These are phyloP conservation scores for Pyrocephalus nanus DNA, from an alignment of 2,797 vertebrate species.

Conservation along the genomic window DNA sequence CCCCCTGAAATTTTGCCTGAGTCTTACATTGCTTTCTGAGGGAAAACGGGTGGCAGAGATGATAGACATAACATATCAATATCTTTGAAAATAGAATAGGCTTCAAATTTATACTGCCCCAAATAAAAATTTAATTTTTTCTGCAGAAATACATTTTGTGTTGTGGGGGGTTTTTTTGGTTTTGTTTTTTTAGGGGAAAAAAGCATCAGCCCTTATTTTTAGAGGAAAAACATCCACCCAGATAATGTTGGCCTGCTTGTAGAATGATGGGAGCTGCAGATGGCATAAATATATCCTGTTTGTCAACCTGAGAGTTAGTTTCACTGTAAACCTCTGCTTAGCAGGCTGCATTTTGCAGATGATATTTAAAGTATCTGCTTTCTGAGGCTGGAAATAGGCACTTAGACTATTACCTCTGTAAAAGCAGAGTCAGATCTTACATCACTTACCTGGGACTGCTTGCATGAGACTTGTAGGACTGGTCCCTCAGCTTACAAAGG, in stretches of 20 bases:
- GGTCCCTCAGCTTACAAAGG: background rate
- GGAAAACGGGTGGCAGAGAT: background rate
- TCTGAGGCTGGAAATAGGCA: background rate
- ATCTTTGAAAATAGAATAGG: slow-evolving; percentile 1
- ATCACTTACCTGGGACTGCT: background rate
- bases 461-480: background rate
- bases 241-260: background rate
- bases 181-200: background rate
- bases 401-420: background rate
- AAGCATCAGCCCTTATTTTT: background rate
- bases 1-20: background rate
- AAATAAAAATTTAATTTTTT: background rate
- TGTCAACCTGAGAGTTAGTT: slow-evolving; percentile 11
- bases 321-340: slow-evolving; percentile 6
- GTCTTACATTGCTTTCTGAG: background rate
- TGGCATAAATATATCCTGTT: background rate
- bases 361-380: slow-evolving; percentile 17
- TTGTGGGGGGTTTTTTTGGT: background rate
- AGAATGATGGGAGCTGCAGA: background rate
- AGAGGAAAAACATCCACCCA: background rate
- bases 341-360: background rate
- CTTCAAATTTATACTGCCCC: background rate
- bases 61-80: background rate
- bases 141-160: background rate
- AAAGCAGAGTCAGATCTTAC: background rate